A percentile compares a stretch with the other conserved stretches of the same genome.
Conservation (phyloP, 2,888 invertebrate genomes). For the Heterodera filipjevi region DNA sequence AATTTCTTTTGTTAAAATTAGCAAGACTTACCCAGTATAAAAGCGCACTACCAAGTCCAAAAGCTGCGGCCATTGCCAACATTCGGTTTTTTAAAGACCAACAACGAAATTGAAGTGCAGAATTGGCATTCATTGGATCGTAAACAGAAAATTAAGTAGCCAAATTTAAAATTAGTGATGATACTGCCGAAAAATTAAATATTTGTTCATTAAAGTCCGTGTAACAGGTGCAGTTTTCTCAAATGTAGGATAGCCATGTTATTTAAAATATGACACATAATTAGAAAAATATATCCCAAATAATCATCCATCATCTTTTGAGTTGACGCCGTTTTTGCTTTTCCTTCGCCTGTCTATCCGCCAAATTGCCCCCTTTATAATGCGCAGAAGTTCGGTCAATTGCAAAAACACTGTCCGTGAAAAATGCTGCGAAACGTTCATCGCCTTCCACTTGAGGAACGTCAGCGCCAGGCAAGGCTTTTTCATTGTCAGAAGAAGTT, state of each 20-base stretch:
- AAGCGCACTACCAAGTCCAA: not conserved
- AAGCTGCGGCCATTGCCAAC: not conserved
- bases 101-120: not conserved
- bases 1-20: too few relatives aligned
- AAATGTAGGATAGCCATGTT: too few relatives aligned
- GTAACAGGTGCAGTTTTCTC: too few relatives aligned
- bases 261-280: too few relatives aligned
- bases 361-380: conserved; percentile 45
- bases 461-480: not conserved
- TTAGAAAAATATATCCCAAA: too few relatives aligned
- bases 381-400: conserved; percentile 51
- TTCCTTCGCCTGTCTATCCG: conserved; percentile 38
- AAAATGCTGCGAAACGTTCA: conserved; percentile 57
- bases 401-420: conserved; percentile 58
- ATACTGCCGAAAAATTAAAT: too few relatives aligned
- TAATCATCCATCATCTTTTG: not conserved
- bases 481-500: not conserved
- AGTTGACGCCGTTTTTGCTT: not conserved
- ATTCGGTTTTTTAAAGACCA: not conserved
- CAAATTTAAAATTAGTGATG: not conserved
- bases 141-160: too few relatives aligned
- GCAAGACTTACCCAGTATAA: not conserved
- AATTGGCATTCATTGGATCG: not conserved
- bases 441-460: conserved; percentile 43
- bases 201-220: too few relatives aligned